Evolutionary conservation across 1,140 invertebrate genomes (phyloP), one percentile per base, ranked within the genome.

Genomic region (Drosophila albomicans): DNA sequence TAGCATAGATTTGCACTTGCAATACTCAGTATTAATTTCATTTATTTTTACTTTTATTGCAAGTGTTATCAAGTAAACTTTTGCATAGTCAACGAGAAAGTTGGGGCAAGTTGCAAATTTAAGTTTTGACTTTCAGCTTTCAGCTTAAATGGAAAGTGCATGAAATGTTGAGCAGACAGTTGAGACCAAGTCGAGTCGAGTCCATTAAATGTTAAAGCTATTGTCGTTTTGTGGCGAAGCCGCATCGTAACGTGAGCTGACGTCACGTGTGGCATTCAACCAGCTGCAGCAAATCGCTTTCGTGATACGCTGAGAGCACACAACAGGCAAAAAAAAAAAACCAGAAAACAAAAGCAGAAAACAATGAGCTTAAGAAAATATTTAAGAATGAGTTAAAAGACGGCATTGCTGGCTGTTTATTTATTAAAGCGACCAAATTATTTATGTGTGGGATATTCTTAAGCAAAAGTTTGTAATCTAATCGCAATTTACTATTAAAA

Each of bases 241-340:
- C 30, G 59, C 30, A 49, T 11, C 13, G 30, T 63, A 49, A 15
- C 59, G 16, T 16, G 30, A 45, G 56, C 65, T 89, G 80, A 89
- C 84, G 84, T 87, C 80, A 87, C 77, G 76, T 84, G 67, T 75
- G 84, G 65, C 84, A 88, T 87, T 87, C 84, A 82, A 56, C 32
- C 65, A 52, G 45, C 32, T 59, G 51, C 52, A 58, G 64, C 48
- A 51, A 43, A 52, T 25, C n/a, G 49, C 16, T 52, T 25, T 41
- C 35, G 32, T 57, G 32, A 16, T 20, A 57, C 35, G 54, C 54
- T 41, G 32, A 57, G 54, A 41, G 32, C 15, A 54, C 6, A 16
- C 0, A 6, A 52, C 20, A 25, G 3, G 20, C 20, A 45, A 59
- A 59, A 46, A 45, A 0, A 8, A 7, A 10, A 7, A 35, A n/a